Conservation (phyloP, 2,797 vertebrate species). For the Acanthurus leucopareius region DNA sequence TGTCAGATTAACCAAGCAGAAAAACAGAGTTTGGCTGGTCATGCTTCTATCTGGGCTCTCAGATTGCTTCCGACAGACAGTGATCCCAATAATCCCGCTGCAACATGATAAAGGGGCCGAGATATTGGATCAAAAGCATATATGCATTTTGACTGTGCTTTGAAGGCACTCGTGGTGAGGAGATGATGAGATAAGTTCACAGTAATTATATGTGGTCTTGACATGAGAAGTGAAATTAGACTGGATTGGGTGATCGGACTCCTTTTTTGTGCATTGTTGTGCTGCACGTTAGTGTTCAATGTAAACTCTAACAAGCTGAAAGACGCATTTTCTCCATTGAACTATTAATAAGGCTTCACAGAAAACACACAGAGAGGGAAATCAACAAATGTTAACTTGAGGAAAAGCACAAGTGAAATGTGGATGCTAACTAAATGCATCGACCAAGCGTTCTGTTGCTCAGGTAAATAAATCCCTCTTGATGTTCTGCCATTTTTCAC, state of each 20-base stretch:
- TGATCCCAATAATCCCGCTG: constrained; percentile 79
- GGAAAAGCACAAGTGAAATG: neutral
- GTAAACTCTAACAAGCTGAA: neutral
- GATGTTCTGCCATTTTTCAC: neutral
- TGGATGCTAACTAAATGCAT: neutral
- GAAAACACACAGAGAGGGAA: neutral
- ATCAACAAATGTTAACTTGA: neutral
- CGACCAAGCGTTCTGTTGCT: neutral
- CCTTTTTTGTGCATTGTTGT: constrained; percentile 1
- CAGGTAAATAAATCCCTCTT: neutral
- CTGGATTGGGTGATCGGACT: constrained; percentile 27
- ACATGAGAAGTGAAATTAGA: constrained; percentile 55
- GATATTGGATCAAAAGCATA: constrained; percentile 78
- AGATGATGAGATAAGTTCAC: constrained; percentile 68
- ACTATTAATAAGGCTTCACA: neutral
- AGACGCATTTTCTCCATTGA: neutral
- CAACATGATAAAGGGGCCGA: constrained; percentile 73
- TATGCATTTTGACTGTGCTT: constrained; percentile 73
- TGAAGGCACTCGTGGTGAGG: constrained; percentile 55
- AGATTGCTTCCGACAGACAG: constrained; percentile 84
- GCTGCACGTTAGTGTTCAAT: neutral
- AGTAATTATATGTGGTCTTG: constrained; percentile 63
- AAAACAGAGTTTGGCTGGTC: constrained; percentile 84
- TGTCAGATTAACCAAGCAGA: constrained; percentile 87
- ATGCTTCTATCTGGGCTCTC: constrained; percentile 78